Percentiles rank a stretch among this genome's conserved stretches.
These are phyloP conservation scores for Pimpla rufipes DNA, from an alignment of 2,888 invertebrate species.

Conservation along the genomic window DNA sequence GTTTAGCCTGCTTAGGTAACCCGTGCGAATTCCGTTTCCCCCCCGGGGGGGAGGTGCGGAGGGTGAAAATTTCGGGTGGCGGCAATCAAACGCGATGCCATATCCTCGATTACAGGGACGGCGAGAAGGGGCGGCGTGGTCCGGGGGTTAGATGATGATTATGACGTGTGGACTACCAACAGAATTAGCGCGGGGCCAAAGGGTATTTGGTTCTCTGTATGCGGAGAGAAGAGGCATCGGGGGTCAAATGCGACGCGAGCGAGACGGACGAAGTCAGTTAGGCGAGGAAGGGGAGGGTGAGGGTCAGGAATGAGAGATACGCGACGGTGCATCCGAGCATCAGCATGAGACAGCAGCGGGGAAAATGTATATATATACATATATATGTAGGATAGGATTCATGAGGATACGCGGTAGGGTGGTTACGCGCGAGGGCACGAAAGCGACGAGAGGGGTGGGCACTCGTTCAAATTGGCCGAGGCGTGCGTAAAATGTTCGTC, in stretches of 20 bases:
- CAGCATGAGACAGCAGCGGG: slow-evolving; percentile 4
- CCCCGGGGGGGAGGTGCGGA: too few species aligned
- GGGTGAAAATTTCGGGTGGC: neutral
- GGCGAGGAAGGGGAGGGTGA: slow-evolving; percentile 12
- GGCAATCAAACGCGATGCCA: slow-evolving; percentile 57
- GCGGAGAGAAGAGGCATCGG: slow-evolving; percentile 1
- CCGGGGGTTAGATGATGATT: slow-evolving; percentile 63
- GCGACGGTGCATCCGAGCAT: slow-evolving; percentile 23
- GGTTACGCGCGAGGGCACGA: slow-evolving; percentile 48
- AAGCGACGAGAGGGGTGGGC: slow-evolving; percentile 47
- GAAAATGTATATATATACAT: neutral
- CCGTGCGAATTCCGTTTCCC: neutral
- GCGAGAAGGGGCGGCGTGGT: slow-evolving; percentile 57
- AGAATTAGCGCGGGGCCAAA: slow-evolving; percentile 51
- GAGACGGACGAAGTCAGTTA: slow-evolving; percentile 26
- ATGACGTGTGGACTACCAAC: slow-evolving; percentile 62
- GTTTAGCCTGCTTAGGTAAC: neutral
- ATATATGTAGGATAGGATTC: slow-evolving; percentile 23
- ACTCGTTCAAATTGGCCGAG: slow-evolving; percentile 78
- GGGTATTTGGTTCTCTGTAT: slow-evolving; percentile 42
- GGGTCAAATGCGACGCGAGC: neutral
- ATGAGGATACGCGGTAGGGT: slow-evolving; percentile 43
- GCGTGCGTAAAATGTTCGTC: slow-evolving; percentile 80
- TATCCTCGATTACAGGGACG: slow-evolving; percentile 65
- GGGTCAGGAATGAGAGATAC: slow-evolving; percentile 24